phyloP scores from a whole-genome alignment of 2,888 invertebrate genomes.

The Agrotis clavis region DNA sequence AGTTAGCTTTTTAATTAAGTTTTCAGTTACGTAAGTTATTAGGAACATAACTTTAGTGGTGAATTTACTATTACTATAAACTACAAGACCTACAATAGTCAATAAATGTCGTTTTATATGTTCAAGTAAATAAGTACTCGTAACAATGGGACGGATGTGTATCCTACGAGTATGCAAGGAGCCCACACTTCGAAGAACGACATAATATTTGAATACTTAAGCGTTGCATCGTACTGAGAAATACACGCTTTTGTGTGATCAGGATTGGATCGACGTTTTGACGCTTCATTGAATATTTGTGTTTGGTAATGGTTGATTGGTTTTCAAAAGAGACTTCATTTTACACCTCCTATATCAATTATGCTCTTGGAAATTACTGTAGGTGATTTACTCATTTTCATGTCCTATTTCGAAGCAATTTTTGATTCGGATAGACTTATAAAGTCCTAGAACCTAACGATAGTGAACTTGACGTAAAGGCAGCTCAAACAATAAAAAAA shows the following conservation, averaged over 20 bases:
- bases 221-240: slow-evolving; percentile 56
- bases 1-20: neutral
- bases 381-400: too few relatives aligned
- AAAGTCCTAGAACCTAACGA: too few relatives aligned
- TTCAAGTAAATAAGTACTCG: slow-evolving; percentile 63
- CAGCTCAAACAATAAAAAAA: neutral
- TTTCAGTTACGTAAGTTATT: neutral
- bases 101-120: slow-evolving; percentile 52
- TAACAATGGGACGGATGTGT: slow-evolving; percentile 79
- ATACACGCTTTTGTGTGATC: slow-evolving; percentile 40
- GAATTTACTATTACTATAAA: slow-evolving; percentile 4
- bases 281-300: slow-evolving; percentile 17
- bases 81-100: slow-evolving; percentile 26
- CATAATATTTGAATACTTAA: slow-evolving; percentile 61
- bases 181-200: slow-evolving; percentile 67
- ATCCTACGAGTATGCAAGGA: slow-evolving; percentile 72
- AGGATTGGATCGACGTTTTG: slow-evolving; percentile 33
- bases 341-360: neutral
- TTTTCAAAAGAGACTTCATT: neutral
- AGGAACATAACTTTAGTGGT: neutral
- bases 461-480: too few relatives aligned
- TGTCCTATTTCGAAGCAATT: too few relatives aligned
- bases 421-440: too few relatives aligned
- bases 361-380: neutral
- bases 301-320: neutral